Percentiles rank a stretch among this genome's conserved stretches.
These are phyloP conservation scores for Glaucomys volans DNA, from an alignment of 2,113 vertebrate species.

Conservation along the genomic window DNA sequence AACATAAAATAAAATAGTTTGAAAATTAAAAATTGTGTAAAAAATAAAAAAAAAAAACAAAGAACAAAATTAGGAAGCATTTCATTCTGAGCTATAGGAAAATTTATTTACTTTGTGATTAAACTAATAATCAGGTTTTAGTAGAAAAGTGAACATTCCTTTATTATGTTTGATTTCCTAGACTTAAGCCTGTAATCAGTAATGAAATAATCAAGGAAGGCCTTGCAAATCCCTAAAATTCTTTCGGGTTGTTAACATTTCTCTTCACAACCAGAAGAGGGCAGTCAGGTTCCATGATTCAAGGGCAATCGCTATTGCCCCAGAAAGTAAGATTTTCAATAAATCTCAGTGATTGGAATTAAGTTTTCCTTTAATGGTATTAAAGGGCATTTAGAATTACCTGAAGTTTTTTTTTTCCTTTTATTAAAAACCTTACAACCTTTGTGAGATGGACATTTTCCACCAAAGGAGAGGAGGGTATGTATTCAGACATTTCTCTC, in stretches of 20 bases:
- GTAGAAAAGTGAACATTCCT: background rate
- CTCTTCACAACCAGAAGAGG: constrained; percentile 86
- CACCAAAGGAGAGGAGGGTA: background rate
- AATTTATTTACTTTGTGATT: background rate
- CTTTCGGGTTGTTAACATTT: constrained; percentile 50
- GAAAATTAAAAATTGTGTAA: background rate
- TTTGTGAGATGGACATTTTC: constrained; percentile 33
- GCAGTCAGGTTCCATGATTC: constrained; percentile 85
- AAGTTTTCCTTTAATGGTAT: constrained; percentile 78
- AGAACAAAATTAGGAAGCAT: background rate
- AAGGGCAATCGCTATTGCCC: background rate
- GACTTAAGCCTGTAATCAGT: background rate
- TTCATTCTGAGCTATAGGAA: background rate
- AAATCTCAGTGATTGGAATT: constrained; percentile 82
- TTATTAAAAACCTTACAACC: constrained; percentile 61
- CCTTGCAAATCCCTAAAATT: background rate
- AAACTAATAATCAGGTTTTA: background rate
- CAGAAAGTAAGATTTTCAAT: constrained; percentile 59
- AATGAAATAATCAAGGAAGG: background rate
- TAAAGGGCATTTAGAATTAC: constrained; percentile 82
- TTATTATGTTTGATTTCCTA: background rate
- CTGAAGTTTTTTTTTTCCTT: constrained; percentile 67
- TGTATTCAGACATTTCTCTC: background rate
- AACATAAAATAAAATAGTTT: background rate
- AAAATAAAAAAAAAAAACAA: background rate